These are phyloP conservation scores for Amazona vittata DNA, from an alignment of 2,113 vertebrate species.

Conservation along the genomic window DNA sequence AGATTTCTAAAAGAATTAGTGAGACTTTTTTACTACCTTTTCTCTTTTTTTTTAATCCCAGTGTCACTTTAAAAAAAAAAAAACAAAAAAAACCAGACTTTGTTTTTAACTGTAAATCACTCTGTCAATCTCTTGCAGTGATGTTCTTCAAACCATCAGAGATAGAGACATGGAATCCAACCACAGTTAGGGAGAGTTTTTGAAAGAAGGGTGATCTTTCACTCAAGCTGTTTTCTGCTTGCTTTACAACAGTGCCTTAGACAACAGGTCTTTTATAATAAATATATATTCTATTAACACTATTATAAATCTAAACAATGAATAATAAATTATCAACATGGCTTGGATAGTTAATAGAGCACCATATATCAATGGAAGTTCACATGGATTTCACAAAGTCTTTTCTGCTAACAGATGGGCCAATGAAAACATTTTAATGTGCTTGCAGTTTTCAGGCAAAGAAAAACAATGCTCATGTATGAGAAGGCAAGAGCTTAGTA, in stretches of 20 bases:
- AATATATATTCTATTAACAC: neutral
- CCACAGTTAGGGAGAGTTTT: neutral
- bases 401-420: neutral
- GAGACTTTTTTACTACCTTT: neutral
- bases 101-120: neutral
- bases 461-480: neutral
- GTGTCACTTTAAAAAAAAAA: neutral
- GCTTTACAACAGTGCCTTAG: neutral
- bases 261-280: neutral
- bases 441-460: neutral
- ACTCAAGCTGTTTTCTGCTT: neutral
- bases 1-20: neutral
- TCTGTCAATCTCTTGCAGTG: neutral
- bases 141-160: neutral
- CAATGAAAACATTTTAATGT: neutral
- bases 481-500: neutral
- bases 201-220: neutral
- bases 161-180: neutral
- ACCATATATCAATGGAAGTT: neutral
- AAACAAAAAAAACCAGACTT: neutral
- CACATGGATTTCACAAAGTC: neutral
- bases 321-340: neutral
- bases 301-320: neutral
- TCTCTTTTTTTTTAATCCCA: neutral
- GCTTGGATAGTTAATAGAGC: neutral